phyloP scores from a whole-genome alignment of 2,888 invertebrate genomes.

The Trimorus sp. region DNA sequence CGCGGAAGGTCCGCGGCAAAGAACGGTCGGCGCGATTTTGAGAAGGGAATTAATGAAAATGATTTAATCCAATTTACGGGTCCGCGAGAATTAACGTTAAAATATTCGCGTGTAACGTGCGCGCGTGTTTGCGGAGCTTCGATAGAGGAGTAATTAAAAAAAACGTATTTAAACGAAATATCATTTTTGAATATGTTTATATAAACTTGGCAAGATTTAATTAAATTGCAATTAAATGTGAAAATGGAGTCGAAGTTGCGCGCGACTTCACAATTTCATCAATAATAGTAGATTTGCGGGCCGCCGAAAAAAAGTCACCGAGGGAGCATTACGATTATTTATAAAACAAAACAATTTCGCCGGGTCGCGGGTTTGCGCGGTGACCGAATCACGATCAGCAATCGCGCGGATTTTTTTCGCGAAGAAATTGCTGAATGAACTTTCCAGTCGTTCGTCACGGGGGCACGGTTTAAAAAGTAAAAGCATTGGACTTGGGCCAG shows the following conservation, averaged over 20 bases:
- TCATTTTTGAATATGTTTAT: conserved; percentile 19
- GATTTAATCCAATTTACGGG: conserved; percentile 1
- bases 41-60: conserved; percentile 10
- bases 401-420: conserved; percentile 24
- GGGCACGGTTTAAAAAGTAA: conserved; percentile 78
- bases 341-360: no score
- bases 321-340: no score
- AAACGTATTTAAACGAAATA: conserved; percentile 17
- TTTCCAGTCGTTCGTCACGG: conserved; percentile 78
- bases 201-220: conserved; percentile 20
- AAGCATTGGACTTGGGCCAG: conserved; percentile 80
- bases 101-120: background rate
- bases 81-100: conserved; percentile 6
- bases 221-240: conserved; percentile 21
- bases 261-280: conserved; percentile 4
- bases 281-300: background rate
- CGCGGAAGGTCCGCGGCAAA: background rate
- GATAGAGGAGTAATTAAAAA: conserved; percentile 7
- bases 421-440: conserved; percentile 74
- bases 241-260: conserved; percentile 7
- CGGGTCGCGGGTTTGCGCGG: no score
- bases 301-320: background rate
- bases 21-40: background rate
- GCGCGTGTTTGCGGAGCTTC: background rate
- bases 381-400: background rate